Percentiles rank a stretch among this genome's conserved stretches.
Evolutionary conservation across 2,797 vertebrate genomes (phyloP).

Genomic region (Cossypha polioptera): DNA sequence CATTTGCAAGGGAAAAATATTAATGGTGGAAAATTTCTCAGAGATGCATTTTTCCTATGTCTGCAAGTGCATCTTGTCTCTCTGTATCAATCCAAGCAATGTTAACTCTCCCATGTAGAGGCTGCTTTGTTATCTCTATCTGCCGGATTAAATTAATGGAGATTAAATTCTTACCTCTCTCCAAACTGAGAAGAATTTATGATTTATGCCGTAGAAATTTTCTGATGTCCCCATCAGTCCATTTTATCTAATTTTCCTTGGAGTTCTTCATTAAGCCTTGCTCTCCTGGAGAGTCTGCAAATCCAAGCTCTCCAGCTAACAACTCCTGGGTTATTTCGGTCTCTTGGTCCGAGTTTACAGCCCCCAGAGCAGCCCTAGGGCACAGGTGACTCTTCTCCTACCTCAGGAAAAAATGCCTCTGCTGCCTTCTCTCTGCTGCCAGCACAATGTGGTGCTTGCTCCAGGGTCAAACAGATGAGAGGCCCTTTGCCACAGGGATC

Average conservation of each 20-base stretch:
- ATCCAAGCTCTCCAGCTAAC: not conserved
- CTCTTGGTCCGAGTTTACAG: not conserved
- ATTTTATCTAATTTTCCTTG: not conserved
- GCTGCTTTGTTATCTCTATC: not conserved
- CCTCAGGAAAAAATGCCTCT: not conserved
- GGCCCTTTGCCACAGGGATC: not conserved
- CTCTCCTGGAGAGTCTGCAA: not conserved
- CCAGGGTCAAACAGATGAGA: not conserved
- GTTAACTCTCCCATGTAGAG: not conserved
- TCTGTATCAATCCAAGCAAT: not conserved
- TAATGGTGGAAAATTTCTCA: conserved; percentile 43
- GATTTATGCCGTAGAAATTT: not conserved
- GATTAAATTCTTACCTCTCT: not conserved
- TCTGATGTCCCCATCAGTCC: not conserved
- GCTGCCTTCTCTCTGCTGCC: not conserved
- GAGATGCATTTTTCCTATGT: not conserved
- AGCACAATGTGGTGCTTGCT: not conserved
- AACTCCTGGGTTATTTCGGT: not conserved
- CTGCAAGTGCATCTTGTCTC: conserved; percentile 33
- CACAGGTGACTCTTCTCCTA: not conserved
- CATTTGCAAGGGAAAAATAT: conserved; percentile 53
- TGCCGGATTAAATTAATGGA: not conserved
- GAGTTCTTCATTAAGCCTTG: not conserved
- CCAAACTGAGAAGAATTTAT: not conserved
- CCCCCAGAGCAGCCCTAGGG: not conserved